Evolutionary conservation across 2,113 vertebrate genomes (phyloP), one percentile per base, ranked within the genome.

Genomic region (Paralichthys olivaceus): DNA sequence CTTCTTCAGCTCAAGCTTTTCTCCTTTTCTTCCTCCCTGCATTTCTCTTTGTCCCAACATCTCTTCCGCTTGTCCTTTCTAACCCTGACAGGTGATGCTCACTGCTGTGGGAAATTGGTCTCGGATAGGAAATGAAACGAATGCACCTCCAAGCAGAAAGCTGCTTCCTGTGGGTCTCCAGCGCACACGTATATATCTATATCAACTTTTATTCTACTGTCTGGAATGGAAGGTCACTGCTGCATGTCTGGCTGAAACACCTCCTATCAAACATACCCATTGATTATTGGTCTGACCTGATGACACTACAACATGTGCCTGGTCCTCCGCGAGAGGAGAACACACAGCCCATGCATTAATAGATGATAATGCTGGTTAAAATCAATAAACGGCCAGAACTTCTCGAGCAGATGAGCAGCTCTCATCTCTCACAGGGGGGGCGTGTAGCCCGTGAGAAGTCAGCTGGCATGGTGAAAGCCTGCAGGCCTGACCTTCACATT

Each of bases 21-120:
- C 62, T 64, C 47, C 12, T 29, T 45, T 22, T 74, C 8, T 34
- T 72, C 71, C 55, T 79, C 60, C 45, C 17, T 49, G 45, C 17
- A 15, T 19, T 20, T 17, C 45, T 49, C 15, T 49, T 19, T 4
- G 5, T 49, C 19, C 45, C 45, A 5, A 19, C 17, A 5, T 49
- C 19, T 19, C 17, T 19, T 1, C 45, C 17, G 14, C 19, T 7
- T 23, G 7, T 83, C 53, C 29, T 63, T 23, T 25, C 68, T 89
- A 86, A 86, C 87, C 87, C 88, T 87, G 87, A 82, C 67, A 69
- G 81, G 76, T 71, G 72, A 90, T 80, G 72, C 70, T 67, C 28
- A 15, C 81, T 87, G 72, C 81, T 67, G 72, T 72, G 45, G 80
- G 75, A 79, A 75, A 77, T 58, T 5, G 26, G 60, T 11, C 45